These are phyloP conservation scores for Henricia sp. DNA, from an alignment of 53 echinoderm and acorn worm genomes.

Conservation along the genomic window DNA sequence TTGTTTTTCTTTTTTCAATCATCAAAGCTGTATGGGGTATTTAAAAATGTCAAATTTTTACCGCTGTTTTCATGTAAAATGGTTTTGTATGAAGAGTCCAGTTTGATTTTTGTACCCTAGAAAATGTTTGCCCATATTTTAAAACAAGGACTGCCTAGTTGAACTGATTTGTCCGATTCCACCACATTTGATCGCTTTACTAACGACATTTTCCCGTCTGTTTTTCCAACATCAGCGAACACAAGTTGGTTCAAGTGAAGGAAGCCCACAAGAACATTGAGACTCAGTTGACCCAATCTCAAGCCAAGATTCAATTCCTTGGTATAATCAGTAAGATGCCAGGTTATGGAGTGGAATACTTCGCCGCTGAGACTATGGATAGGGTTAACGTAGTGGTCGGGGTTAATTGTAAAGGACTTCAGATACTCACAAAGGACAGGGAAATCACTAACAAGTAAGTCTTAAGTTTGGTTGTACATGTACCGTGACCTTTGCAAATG, in stretches of 20 bases:
- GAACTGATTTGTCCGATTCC: too few species aligned
- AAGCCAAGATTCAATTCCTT: conserved; percentile 88
- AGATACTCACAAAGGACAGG: conserved; percentile 83
- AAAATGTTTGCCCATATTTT: neutral
- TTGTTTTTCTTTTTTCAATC: too few species aligned
- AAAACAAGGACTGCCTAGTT: too few species aligned
- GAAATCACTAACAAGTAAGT: conserved; percentile 84
- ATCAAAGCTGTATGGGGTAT: too few species aligned
- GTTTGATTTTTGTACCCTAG: neutral
- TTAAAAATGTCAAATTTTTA: too few species aligned
- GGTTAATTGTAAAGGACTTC: conserved; percentile 78
- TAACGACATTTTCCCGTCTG: neutral
- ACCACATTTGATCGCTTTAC: neutral
- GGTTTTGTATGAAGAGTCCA: too few species aligned
- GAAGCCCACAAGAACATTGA: conserved; percentile 72
- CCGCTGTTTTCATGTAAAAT: too few species aligned
- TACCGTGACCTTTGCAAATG: too few species aligned
- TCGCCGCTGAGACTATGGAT: conserved; percentile 86
- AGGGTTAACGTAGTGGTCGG: conserved; percentile 83
- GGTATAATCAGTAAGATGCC: conserved; percentile 76
- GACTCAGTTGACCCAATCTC: conserved; percentile 63
- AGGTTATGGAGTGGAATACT: conserved; percentile 96
- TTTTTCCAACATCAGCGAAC: conserved; percentile 68
- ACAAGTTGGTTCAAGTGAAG: conserved; percentile 64
- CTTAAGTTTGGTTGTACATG: neutral